A percentile compares a stretch with the other conserved stretches of the same genome.
Evolutionary conservation across 2,113 vertebrate species (phyloP).

Genomic region (Sceloporus undulatus): DNA sequence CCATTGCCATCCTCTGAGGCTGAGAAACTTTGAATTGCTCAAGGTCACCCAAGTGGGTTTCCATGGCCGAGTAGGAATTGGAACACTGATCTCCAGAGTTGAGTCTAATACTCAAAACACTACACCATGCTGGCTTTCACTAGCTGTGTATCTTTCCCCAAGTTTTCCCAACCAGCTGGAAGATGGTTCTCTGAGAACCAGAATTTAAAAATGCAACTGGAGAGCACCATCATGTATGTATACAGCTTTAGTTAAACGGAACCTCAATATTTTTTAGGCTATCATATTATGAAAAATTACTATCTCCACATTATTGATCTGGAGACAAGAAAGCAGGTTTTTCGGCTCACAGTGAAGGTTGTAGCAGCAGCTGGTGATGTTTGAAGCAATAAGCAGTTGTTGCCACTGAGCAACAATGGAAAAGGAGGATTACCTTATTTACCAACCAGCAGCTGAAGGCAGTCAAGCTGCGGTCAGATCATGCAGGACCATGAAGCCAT

Average conservation of each 20-base stretch:
- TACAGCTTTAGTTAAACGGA: background rate
- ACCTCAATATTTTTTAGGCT: background rate
- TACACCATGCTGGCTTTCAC: too few relatives aligned
- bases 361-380: background rate
- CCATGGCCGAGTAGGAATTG: too few relatives aligned
- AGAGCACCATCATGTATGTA: background rate
- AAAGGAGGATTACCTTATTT: background rate
- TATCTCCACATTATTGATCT: background rate
- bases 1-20: too few relatives aligned
- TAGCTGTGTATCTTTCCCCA: background rate
- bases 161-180: background rate
- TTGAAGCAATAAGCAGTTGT: background rate
- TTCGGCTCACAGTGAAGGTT: background rate
- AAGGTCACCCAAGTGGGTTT: too few relatives aligned
- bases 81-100: too few relatives aligned
- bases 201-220: background rate
- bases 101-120: too few relatives aligned
- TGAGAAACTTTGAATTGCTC: too few relatives aligned
- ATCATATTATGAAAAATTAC: background rate
- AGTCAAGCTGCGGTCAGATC: too few relatives aligned
- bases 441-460: too few relatives aligned
- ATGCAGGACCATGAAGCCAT: background rate
- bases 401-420: background rate
- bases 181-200: background rate
- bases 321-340: background rate